Evolutionary conservation across 1,140 invertebrate species (phyloP), one percentile per base, ranked within the genome.

Genomic region (Lucilia cuprina): DNA sequence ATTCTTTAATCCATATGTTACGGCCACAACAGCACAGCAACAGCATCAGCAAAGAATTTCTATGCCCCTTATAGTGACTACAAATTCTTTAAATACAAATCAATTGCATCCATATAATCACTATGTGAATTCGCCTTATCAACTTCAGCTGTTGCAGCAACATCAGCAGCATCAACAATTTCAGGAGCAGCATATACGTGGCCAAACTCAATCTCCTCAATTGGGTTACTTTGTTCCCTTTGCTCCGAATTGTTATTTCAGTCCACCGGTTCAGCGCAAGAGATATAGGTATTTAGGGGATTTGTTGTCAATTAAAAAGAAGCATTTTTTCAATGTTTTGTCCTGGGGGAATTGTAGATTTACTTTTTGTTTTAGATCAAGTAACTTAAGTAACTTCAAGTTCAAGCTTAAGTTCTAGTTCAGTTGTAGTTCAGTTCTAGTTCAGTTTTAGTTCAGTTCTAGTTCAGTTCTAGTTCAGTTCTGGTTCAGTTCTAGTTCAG

Each of bases 211-310:
- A 70, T 60, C 85, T 25, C 88, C 89, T 19, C 88, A 90, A 77
- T 87, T 87, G 86, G 90, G 90, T 10, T 91, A 91, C 82, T 91
- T 91, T 87, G 89, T 91, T 60, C 88, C 90, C 25, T 85, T 91
- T 49, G 82, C 87, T 75, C 85, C 87, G 8, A 87, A 89, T 83
- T 86, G 86, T 82, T 90, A 87, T 85, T 88, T 91, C 77, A 90
- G 89, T 87, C 88, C 89, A 10, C 89, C 89, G 2, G 86, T 87
- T 85, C 88, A 88, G 21, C 77, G 89, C 12, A 85, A 88, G 74
- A 84, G 86, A 75, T 86, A 82, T 84, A 90, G 89, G 89, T 90
- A 85, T n/a, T n/a, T n/a, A n/a, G n/a, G n/a, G n/a, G n/a, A n/a
- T n/a, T n/a, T n/a, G n/a, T n/a, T n/a, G n/a, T n/a, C n/a, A n/a